Conservation (phyloP, 2,797 vertebrate genomes). For the Malacoraja senta region DNA sequence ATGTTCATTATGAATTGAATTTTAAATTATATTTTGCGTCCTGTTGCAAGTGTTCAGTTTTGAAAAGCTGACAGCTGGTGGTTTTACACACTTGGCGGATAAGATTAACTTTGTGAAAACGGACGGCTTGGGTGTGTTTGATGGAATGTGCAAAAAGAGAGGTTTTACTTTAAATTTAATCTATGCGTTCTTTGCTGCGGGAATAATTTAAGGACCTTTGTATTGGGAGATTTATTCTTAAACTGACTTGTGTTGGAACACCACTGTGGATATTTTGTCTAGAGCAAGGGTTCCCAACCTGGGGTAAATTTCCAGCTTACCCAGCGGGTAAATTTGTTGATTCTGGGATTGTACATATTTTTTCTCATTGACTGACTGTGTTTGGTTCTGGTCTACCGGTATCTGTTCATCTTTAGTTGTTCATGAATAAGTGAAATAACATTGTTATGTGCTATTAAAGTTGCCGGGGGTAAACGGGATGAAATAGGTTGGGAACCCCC, state of each 20-base stretch:
- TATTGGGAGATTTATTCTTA: not conserved
- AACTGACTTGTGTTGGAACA: not conserved
- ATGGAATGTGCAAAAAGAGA: not conserved
- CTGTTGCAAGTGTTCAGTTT: too few relatives aligned
- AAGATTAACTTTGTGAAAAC: not conserved
- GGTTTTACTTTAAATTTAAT: not conserved
- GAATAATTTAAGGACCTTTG: not conserved
- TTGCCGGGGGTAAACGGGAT: too few relatives aligned
- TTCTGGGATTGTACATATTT: too few relatives aligned
- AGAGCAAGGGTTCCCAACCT: too few relatives aligned
- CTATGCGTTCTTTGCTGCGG: not conserved
- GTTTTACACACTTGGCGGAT: not conserved
- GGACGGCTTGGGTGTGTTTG: not conserved
- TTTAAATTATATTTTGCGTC: not conserved
- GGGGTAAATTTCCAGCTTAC: too few relatives aligned
- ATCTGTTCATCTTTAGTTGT: too few relatives aligned
- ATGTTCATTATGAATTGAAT: not conserved
- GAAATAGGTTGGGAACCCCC: too few relatives aligned
- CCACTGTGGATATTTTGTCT: not conserved
- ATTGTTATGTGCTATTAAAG: too few relatives aligned
- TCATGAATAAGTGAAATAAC: too few relatives aligned
- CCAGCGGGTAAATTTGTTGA: too few relatives aligned
- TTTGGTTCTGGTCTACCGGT: too few relatives aligned
- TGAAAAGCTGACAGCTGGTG: not conserved
- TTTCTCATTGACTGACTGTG: too few relatives aligned